A percentile compares a stretch with the other conserved stretches of the same genome.
Evolutionary conservation across 2,113 vertebrate species (phyloP).

Genomic region (Chitala chitala): DNA sequence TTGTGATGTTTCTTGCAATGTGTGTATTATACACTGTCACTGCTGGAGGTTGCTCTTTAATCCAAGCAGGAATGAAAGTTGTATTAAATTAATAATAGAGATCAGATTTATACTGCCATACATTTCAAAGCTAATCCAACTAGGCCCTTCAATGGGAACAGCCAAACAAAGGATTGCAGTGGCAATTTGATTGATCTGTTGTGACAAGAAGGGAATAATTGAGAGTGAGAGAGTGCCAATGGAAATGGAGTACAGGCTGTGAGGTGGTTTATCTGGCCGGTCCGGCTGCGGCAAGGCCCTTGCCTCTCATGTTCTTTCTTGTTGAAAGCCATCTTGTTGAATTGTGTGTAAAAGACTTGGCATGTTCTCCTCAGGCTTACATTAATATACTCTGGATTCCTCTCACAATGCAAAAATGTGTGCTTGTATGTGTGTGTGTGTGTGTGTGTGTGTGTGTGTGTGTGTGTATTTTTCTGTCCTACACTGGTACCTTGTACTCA

Average conservation of each 20-base stretch:
- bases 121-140: constrained; percentile 91
- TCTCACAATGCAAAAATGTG: no score
- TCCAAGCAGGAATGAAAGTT: constrained; percentile 35
- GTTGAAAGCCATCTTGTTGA: constrained; percentile 3
- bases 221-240: constrained; percentile 97
- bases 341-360: no score
- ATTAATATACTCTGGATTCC: not conserved
- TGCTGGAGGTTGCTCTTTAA: constrained; percentile 55
- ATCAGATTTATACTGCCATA: constrained; percentile 86
- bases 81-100: constrained; percentile 92
- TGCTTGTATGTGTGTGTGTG: no score
- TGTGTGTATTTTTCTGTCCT: no score
- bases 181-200: constrained; percentile 99
- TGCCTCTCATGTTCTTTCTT: constrained; percentile 78
- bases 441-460: no score
- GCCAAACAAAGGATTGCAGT: constrained; percentile 80
- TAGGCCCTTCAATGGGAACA: constrained; percentile 76
- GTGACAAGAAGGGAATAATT: constrained; percentile 98
- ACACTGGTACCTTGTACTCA: no score
- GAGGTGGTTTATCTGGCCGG: constrained; percentile 75
- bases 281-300: constrained; percentile 77
- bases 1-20: constrained; percentile 58
- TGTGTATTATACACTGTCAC: constrained; percentile 62
- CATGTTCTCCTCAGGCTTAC: no score
- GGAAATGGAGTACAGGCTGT: constrained; percentile 86